These are phyloP conservation scores for Chrysochloris asiatica DNA, from an alignment of 2,113 vertebrate genomes.

Conservation along the genomic window DNA sequence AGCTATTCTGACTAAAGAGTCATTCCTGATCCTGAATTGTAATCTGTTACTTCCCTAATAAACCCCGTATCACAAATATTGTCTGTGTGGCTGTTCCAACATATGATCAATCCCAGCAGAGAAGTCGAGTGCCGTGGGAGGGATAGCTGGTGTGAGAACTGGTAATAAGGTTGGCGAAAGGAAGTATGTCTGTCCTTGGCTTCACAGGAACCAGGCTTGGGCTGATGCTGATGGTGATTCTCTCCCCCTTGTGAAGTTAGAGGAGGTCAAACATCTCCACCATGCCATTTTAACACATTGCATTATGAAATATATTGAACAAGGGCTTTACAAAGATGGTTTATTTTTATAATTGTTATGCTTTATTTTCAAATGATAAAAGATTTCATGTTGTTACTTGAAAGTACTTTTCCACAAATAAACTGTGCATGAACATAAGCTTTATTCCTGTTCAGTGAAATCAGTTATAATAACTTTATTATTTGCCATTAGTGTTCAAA, in stretches of 20 bases:
- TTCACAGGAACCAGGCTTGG: not conserved
- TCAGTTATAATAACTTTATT: not conserved
- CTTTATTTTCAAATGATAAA: slow-evolving; percentile 40
- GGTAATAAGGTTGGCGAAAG: not conserved
- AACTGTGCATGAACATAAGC: not conserved
- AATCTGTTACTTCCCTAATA: not conserved
- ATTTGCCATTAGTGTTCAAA: not conserved
- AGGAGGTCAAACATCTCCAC: not conserved
- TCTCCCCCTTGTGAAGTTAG: not conserved
- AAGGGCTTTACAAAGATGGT: not conserved
- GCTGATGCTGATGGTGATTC: not conserved
- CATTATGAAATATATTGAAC: not conserved
- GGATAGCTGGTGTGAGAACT: too few relatives aligned
- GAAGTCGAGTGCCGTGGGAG: too few relatives aligned
- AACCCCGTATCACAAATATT: not conserved
- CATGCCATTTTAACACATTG: not conserved
- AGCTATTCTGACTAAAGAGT: not conserved
- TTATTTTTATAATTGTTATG: not conserved
- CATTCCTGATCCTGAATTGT: not conserved
- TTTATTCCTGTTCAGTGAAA: not conserved
- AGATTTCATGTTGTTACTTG: not conserved
- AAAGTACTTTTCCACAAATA: slow-evolving; percentile 18
- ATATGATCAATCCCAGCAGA: not conserved
- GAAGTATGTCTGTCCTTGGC: not conserved
- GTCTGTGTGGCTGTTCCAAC: not conserved